Evolutionary conservation across 2,797 vertebrate genomes (phyloP).

Genomic region (Ptychadena robeensis): DNA sequence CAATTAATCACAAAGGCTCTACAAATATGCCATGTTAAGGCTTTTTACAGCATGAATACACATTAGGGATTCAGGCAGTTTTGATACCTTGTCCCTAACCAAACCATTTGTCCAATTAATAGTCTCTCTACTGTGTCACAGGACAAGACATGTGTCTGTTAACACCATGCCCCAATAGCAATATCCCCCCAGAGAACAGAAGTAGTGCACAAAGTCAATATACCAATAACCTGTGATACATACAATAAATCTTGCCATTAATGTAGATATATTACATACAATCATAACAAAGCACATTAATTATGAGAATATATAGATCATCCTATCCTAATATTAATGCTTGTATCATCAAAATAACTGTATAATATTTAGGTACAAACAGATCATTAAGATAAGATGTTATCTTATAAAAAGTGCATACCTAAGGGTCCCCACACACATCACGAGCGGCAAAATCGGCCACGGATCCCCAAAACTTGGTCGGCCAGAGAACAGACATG

Average conservation of each 20-base stretch:
- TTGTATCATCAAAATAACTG: neutral
- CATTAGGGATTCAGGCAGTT: slow-evolving; percentile 30
- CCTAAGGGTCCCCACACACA: too few species aligned
- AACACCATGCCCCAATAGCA: slow-evolving; percentile 31
- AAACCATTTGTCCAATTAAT: slow-evolving; percentile 55
- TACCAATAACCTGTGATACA: slow-evolving; percentile 1
- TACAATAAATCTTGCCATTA: slow-evolving; percentile 18
- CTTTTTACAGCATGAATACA: slow-evolving; percentile 41
- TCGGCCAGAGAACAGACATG: too few species aligned
- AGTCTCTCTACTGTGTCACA: slow-evolving; percentile 25
- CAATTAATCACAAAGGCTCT: slow-evolving; percentile 55
- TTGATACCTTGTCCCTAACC: slow-evolving; percentile 45
- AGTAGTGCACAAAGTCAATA: slow-evolving; percentile 21
- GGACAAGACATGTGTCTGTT: slow-evolving; percentile 46
- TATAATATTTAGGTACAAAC: neutral
- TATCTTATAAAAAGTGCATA: too few species aligned
- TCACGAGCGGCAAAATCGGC: too few species aligned
- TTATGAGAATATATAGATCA: neutral
- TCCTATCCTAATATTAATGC: neutral
- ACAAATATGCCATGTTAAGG: slow-evolving; percentile 47
- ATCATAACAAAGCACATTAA: neutral
- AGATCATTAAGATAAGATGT: too few species aligned
- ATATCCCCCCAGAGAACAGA: slow-evolving; percentile 21
- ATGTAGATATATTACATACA: slow-evolving; percentile 11
- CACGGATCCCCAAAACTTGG: too few species aligned